Conservation (phyloP, 2,888 invertebrate genomes). For the Drosophila subsilvestris region DNA sequence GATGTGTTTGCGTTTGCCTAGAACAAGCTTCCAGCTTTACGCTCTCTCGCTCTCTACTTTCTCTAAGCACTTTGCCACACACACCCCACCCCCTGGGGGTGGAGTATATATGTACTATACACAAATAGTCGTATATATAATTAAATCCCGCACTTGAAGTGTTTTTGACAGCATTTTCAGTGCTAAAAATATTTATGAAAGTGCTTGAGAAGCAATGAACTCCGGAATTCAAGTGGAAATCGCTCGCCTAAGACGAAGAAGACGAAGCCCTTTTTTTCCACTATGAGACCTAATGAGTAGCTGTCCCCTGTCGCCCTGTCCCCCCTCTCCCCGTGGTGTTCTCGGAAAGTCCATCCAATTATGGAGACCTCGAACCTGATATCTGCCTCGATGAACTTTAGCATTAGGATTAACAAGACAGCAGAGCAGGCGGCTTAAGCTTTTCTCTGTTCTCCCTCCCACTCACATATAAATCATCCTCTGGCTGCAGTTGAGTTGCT, state of each 20-base stretch:
- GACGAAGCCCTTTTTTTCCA: neutral
- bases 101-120: neutral
- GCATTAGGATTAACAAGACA: conserved; percentile 16
- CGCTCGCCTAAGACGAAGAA: neutral
- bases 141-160: conserved; percentile 68
- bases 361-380: conserved; percentile 24
- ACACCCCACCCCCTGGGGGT: neutral
- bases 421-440: neutral
- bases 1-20: conserved; percentile 27
- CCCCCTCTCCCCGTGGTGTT: no score
- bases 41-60: conserved; percentile 1
- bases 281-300: neutral
- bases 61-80: conserved; percentile 17
- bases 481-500: conserved; percentile 43
- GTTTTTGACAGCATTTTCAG: conserved; percentile 49
- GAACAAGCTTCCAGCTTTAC: neutral
- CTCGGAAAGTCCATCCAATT: neutral
- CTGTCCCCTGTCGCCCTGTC: neutral
- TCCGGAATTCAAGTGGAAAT: neutral
- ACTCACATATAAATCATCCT: conserved; percentile 23
- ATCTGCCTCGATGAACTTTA: conserved; percentile 20
- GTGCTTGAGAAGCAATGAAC: conserved; percentile 21
- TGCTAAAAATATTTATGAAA: conserved; percentile 61
- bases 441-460: neutral
- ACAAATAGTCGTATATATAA: conserved; percentile 45